Evolutionary conservation across 1,140 invertebrate genomes (phyloP).

Genomic region (Brachionus rotundiformis): DNA sequence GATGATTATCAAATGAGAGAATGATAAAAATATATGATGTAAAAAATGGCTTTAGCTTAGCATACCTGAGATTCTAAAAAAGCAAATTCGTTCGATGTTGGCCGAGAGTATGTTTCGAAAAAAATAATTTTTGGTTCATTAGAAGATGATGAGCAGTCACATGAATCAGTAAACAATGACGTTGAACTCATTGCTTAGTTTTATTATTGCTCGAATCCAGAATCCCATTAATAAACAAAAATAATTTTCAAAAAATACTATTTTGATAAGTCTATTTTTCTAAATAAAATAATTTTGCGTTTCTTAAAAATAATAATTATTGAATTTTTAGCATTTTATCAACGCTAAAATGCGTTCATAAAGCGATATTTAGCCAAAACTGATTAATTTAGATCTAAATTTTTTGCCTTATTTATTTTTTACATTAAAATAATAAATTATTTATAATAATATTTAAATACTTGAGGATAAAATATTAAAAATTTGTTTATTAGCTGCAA

Average conservation of each 20-base stretch:
- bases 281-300: neutral
- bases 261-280: neutral
- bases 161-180: constrained; percentile 1
- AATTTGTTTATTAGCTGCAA: neutral
- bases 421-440: neutral
- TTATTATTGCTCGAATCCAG: neutral
- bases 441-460: constrained; percentile 4
- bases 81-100: neutral
- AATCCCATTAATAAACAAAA: neutral
- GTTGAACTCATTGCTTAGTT: neutral
- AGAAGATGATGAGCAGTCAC: neutral
- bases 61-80: neutral
- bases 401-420: neutral
- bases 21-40: too few species aligned
- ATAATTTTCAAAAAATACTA: neutral
- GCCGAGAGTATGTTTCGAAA: neutral
- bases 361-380: neutral
- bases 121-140: neutral
- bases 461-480: neutral
- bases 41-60: neutral
- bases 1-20: too few species aligned
- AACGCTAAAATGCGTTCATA: neutral
- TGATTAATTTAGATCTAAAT: neutral
- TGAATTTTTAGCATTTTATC: neutral
- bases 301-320: neutral